These are phyloP conservation scores for Sciaenops ocellatus DNA, from an alignment of 2,797 vertebrate species.

Conservation along the genomic window DNA sequence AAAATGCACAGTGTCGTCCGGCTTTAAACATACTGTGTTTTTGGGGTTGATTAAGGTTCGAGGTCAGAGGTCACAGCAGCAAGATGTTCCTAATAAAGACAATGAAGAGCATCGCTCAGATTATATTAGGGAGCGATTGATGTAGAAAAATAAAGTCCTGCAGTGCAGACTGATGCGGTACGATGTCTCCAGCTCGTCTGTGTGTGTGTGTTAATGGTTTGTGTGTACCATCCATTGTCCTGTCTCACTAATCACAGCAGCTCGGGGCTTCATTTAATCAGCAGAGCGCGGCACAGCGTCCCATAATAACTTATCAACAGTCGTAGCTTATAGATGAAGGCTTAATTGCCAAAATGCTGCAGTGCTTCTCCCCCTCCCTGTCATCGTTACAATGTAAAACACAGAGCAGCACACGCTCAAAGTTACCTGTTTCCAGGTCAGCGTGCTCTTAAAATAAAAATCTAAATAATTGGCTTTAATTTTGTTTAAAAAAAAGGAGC, in stretches of 20 bases:
- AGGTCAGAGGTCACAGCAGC: constrained; percentile 42
- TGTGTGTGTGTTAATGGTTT: constrained; percentile 9
- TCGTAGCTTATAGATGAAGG: constrained; percentile 61
- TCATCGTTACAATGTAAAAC: constrained; percentile 51
- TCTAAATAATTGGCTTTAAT: constrained; percentile 2
- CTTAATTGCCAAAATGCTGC: constrained; percentile 62
- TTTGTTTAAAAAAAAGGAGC: background rate
- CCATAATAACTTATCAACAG: constrained; percentile 70
- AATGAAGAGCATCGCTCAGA: background rate
- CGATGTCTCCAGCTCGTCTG: constrained; percentile 14
- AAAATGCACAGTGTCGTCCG: background rate
- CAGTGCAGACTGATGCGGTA: constrained; percentile 45
- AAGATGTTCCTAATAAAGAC: constrained; percentile 2
- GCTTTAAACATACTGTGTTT: background rate
- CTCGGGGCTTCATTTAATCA: constrained; percentile 73
- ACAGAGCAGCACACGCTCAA: constrained; percentile 2
- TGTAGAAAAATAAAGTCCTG: constrained; percentile 49
- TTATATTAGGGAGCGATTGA: constrained; percentile 40
- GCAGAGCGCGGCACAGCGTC: constrained; percentile 43
- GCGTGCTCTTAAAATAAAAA: background rate
- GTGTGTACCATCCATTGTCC: constrained; percentile 63
- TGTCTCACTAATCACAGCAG: constrained; percentile 73
- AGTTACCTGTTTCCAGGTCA: constrained; percentile 35
- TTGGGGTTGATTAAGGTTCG: background rate
- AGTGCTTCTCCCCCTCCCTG: constrained; percentile 16